Base-by-base conservation (phyloP, 2,797 vertebrate species). In the Notoglanidium macrostoma region DNA sequence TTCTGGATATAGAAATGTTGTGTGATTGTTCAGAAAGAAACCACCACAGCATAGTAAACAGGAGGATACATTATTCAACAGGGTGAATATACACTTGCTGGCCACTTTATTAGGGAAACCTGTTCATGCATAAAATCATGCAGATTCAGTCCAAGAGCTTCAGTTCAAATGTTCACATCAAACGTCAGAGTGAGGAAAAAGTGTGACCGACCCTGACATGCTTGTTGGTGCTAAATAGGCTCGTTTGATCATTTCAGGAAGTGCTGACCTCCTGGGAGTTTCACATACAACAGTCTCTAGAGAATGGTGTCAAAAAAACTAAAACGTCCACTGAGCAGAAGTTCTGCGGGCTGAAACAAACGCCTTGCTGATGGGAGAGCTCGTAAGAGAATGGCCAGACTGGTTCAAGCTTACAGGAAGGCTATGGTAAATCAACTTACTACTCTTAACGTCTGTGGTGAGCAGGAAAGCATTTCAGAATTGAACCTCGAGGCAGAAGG, bases 11-110 rank as follows among this genome's bases (percentile, higher is more conserved):
- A 92, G 70, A 86, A 93, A 90, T 91, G 92, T 90, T 90, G 90
- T 86, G 88, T 88, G 90, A 89, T 92, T 92, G 89, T 92, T 94
- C 93, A 92, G 91, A 93, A 93, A 92, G 57, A 85, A 54, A 29
- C 14, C 70, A 49, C 17, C 54, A n/a, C 92, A 91, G 57, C 7
- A n/a, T 93, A 92, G 91, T 91, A 93, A 94, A 92, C 94, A 87
- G 88, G 88, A 91, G 92, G 92, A 88, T 92, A 93, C 94, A 94
- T 95, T 94, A 95, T 89, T 92, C 94, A 49, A 68, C 32, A 85
- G 83, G 89, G 91, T 92, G 87, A 93, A 92, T 92, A 91, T 88
- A 93, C 86, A 92, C 93, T 51, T 19, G 10, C 19, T 1, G 5
- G n/a, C 9, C 44, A 68, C 81, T 83, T 70, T 70, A 55, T 23